Evolutionary conservation across 2,113 vertebrate genomes (phyloP), one percentile per base, ranked within the genome.

Genomic region (Cyanoderma ruficeps): DNA sequence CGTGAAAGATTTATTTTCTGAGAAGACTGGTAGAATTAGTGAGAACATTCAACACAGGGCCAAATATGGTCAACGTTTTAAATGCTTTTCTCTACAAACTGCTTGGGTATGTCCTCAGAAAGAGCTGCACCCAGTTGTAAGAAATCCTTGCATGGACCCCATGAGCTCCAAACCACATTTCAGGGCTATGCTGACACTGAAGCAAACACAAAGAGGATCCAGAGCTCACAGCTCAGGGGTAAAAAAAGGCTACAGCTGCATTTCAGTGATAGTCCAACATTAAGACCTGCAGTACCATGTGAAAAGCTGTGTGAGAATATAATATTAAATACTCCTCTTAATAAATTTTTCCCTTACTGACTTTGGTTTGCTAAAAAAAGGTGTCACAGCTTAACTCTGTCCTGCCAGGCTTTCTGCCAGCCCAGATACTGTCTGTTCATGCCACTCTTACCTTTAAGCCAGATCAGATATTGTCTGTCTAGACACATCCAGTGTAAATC

Each of bases 381-480:
- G 28, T 80, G 68, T 95, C 86, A 50, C 56, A 81, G 46, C 19
- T 92, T 86, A 95, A 96, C 50, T 93, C 67, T 74, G 52, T 81
- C 89, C 72, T 96, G 68, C 71, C 71, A 86, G 83, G 83, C 76
- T 70, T 89, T 95, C 84, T 94, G 86, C 86, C 89, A 90, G 76
- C 13, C 12, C 50, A 92, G 95, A 90, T 96, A 93, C 12, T 95
- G 94, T 92, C 94, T 94, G 92, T 83, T 96, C 94, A 81, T 96
- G 94, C 92, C 94, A 94, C 67, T 91, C 78, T 93, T 88, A 60
- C 72, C 72, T 92, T 92, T 96, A 94, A 94, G 86, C 95, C 96
- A 96, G 86, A 97, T 96, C 96, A 96, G 96, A 97, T 96, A 96
- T 74, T 85, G 88, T 94, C 86, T 93, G 94, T 97, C 95, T 95